Conservation (phyloP, 2,888 invertebrate species). For the Drosophila austrosaltans region DNA sequence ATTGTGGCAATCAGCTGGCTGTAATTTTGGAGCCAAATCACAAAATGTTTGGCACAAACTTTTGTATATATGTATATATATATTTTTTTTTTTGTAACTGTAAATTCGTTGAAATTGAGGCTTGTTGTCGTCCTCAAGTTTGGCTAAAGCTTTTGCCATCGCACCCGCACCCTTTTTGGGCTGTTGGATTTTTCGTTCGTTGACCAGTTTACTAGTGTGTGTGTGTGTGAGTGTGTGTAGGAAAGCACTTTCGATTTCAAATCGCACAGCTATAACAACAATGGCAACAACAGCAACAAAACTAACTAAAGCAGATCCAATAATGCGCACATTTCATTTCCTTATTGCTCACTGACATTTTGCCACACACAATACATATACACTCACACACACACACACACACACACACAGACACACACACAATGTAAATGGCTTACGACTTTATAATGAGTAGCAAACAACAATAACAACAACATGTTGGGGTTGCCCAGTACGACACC, state of each 20-base stretch:
- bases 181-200: neutral
- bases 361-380: constrained; percentile 49
- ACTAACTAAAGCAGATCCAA: constrained; percentile 47
- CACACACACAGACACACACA: constrained; percentile 40
- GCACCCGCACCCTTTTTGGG: constrained; percentile 6
- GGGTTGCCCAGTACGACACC: constrained; percentile 22
- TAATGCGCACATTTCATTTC: constrained; percentile 77
- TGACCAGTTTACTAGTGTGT: constrained; percentile 3
- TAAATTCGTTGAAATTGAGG: too few relatives aligned
- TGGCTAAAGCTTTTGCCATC: too few relatives aligned
- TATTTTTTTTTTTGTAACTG: too few relatives aligned
- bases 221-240: constrained; percentile 36
- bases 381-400: constrained; percentile 38
- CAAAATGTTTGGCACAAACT: too few relatives aligned
- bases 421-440: constrained; percentile 63
- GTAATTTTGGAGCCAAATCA: too few relatives aligned
- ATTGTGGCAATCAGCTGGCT: too few relatives aligned
- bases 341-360: constrained; percentile 78
- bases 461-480: constrained; percentile 1
- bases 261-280: constrained; percentile 38
- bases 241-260: constrained; percentile 73
- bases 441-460: constrained; percentile 64
- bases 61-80: too few relatives aligned
- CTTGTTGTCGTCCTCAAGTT: too few relatives aligned
- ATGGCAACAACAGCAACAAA: constrained; percentile 10